Conservation (phyloP, 2,113 vertebrate genomes). For the Sorex fumeus region DNA sequence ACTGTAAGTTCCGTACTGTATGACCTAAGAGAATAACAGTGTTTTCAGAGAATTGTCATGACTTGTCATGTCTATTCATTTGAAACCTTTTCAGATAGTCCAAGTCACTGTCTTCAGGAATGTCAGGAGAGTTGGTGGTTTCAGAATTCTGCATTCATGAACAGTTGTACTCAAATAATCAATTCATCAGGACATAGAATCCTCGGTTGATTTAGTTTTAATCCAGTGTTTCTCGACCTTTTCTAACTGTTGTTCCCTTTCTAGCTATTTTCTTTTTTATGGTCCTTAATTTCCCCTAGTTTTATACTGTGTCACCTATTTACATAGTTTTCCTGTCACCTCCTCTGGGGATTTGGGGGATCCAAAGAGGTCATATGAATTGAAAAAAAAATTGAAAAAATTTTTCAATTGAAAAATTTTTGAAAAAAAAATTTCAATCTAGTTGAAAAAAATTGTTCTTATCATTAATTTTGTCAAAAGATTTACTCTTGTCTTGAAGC, state of each 20-base stretch:
- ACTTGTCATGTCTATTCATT: conserved; percentile 1
- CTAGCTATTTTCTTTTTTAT: too few species aligned
- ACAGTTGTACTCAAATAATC: conserved; percentile 16
- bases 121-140: background rate
- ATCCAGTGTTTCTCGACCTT: background rate
- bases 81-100: conserved; percentile 51
- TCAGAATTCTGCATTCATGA: conserved; percentile 25
- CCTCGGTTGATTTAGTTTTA: conserved; percentile 37
- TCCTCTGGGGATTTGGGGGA: too few species aligned
- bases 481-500: background rate
- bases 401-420: too few species aligned
- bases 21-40: conserved; percentile 31
- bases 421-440: too few species aligned
- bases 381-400: too few species aligned
- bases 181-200: background rate
- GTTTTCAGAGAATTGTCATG: background rate
- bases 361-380: too few species aligned
- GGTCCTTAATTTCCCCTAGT: too few species aligned
- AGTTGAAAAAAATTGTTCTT: too few species aligned
- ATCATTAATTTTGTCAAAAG: conserved; percentile 59
- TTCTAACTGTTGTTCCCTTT: too few species aligned
- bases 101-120: conserved; percentile 8
- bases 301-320: too few species aligned
- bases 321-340: too few species aligned
- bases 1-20: conserved; percentile 14